phyloP scores from a whole-genome alignment of 2,113 vertebrate genomes.

The Callopanchax toddi region DNA sequence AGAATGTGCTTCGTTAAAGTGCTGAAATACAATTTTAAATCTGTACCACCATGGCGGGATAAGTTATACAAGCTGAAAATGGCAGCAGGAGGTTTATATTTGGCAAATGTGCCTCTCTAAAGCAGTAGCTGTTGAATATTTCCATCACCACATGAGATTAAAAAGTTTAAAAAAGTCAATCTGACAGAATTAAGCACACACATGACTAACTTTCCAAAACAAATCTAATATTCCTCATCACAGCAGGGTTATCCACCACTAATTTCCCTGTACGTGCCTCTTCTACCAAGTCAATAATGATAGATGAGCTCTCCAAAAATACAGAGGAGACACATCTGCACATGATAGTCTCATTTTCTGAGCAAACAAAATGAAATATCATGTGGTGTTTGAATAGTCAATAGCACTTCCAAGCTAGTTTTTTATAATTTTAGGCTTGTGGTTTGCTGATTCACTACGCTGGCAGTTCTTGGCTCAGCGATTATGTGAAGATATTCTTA shows the following conservation, averaged over 20 bases:
- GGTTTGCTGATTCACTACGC: constrained; percentile 21
- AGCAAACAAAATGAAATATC: constrained; percentile 56
- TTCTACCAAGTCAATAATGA: constrained; percentile 20
- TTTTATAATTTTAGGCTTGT: constrained; percentile 48
- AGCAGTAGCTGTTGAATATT: neutral
- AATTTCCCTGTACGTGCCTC: neutral
- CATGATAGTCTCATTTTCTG: constrained; percentile 45
- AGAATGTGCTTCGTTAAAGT: neutral
- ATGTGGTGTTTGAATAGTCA: constrained; percentile 33
- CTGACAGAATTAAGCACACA: neutral
- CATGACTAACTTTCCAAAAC: neutral
- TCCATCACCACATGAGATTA: neutral
- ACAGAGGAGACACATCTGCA: constrained; percentile 36
- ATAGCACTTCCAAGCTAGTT: constrained; percentile 43
- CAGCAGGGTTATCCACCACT: constrained; percentile 24
- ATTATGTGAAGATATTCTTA: no score
- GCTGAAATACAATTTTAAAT: neutral
- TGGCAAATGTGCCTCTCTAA: neutral
- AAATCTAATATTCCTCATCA: constrained; percentile 19
- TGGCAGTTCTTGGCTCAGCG: constrained; percentile 8
- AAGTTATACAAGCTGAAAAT: neutral
- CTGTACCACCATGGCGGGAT: neutral
- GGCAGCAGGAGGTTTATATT: neutral
- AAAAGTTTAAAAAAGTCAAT: neutral
- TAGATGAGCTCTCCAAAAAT: constrained; percentile 23